phyloP scores from a whole-genome alignment of 2,797 vertebrate genomes.

The Erethizon dorsatum region DNA sequence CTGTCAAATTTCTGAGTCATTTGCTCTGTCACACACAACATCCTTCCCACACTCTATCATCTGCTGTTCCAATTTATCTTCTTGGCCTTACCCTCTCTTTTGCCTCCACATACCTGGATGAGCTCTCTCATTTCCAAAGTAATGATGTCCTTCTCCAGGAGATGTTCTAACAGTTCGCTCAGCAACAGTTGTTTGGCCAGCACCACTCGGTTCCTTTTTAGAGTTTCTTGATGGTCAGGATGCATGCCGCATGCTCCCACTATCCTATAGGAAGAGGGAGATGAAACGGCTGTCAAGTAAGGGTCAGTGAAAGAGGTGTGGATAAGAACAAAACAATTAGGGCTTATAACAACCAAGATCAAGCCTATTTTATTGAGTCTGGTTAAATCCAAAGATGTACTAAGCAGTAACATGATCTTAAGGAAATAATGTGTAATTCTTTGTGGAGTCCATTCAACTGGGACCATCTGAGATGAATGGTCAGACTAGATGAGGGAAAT shows the following conservation, averaged over 20 bases:
- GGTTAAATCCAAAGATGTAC: background rate
- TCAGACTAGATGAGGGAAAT: background rate
- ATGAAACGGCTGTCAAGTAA: background rate
- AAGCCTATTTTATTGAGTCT: background rate
- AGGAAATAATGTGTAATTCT: background rate
- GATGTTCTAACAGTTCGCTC: constrained; percentile 89
- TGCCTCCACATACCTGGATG: constrained; percentile 87
- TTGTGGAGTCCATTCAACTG: background rate
- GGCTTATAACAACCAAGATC: background rate
- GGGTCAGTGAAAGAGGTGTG: background rate
- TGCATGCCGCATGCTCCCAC: constrained; percentile 89
- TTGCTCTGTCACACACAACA: background rate
- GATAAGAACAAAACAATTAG: background rate
- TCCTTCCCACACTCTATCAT: background rate
- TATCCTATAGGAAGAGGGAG: constrained; percentile 65
- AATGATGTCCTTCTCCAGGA: constrained; percentile 89
- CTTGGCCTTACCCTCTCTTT: background rate
- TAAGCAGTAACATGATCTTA: background rate
- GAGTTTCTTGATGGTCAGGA: constrained; percentile 89
- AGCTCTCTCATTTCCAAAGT: constrained; percentile 90
- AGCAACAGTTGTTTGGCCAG: constrained; percentile 89
- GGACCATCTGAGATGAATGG: background rate
- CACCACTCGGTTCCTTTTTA: constrained; percentile 89
- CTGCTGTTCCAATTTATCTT: background rate
- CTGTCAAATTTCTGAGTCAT: background rate